These are phyloP conservation scores for Cygnus buccinator DNA, from an alignment of 2,113 vertebrate species.

Conservation along the genomic window DNA sequence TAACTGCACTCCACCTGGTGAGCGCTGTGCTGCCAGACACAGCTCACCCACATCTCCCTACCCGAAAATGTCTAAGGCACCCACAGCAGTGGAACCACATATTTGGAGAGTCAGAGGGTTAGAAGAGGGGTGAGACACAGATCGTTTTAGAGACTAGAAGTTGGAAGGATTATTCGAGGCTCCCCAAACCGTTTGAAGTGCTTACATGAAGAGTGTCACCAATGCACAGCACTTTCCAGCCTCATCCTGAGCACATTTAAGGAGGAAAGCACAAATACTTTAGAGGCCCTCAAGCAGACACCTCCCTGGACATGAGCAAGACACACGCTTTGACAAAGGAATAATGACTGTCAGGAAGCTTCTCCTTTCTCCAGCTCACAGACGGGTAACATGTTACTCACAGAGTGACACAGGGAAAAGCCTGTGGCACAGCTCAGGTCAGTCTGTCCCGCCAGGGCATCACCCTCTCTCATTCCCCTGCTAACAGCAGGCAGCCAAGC, in stretches of 20 bases:
- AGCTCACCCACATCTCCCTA: background rate
- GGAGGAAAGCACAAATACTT: background rate
- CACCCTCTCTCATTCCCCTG: background rate
- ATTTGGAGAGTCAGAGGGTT: background rate
- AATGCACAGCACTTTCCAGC: background rate
- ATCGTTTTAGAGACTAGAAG: background rate
- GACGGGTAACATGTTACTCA: background rate
- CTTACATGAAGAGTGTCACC: background rate
- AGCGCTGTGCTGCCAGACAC: background rate
- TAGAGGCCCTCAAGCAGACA: background rate
- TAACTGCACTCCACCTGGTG: background rate
- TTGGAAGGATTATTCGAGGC: background rate
- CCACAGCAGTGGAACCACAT: background rate
- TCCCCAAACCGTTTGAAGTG: background rate
- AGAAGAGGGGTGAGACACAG: accelerated
- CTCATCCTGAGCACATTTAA: accelerated
- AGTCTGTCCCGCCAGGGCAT: background rate
- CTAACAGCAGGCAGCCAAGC: background rate
- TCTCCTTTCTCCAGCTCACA: background rate
- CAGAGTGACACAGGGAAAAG: background rate
- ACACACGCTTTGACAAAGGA: background rate
- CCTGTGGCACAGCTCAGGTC: background rate
- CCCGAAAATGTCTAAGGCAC: background rate
- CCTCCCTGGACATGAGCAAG: background rate
- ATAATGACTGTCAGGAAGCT: background rate